Evolutionary conservation across 2,797 vertebrate genomes (phyloP), one percentile per base, ranked within the genome.

Genomic region (Notamacropus eugenii): DNA sequence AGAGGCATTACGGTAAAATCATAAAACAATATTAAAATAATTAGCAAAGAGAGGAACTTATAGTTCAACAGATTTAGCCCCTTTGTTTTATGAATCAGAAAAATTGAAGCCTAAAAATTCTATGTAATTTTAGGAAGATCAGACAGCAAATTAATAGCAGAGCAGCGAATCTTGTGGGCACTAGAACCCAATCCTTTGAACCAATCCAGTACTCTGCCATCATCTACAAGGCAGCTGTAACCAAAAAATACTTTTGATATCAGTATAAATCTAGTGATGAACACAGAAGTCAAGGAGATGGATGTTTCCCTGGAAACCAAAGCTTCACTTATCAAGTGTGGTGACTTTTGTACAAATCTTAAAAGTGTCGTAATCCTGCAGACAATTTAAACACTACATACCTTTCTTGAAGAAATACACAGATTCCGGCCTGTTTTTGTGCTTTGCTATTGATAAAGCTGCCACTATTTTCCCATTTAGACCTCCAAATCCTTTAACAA

Each of bases 401-500:
- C 99, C 99, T 99, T 98, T 99, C 98, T 99, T 99, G 98, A 99
- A 99, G 98, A 99, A 99, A 97, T 99, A 99, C 19, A 99, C 99
- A 0, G 99, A 98, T 98, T 99, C 99, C 40, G 97, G 98, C 97
- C 99, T 99, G 87, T 0, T 98, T 40, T 96, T 98, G 97, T 99
- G 98, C 97, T 98, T 99, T 59, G 99, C 99, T 93, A 99, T 99
- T 0, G 99, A 99, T 92, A 99, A 99, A 40, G 99, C 99, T 46
- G 99, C 99, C 3, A 99, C 99, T 97, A 99, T 98, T 97, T 98
- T 99, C 50, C 99, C 99, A 34, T 93, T 98, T 19, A 99, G 98
- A 59, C 99, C 99, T 91, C 99, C 98, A 96, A 99, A 99, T 93
- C 99, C 99, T 0, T 98, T 98, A 0, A 97, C 93, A 1, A 99